Evolutionary conservation across 2,888 invertebrate genomes (phyloP), one percentile per base, ranked within the genome.

Genomic region (Volucella inanis): DNA sequence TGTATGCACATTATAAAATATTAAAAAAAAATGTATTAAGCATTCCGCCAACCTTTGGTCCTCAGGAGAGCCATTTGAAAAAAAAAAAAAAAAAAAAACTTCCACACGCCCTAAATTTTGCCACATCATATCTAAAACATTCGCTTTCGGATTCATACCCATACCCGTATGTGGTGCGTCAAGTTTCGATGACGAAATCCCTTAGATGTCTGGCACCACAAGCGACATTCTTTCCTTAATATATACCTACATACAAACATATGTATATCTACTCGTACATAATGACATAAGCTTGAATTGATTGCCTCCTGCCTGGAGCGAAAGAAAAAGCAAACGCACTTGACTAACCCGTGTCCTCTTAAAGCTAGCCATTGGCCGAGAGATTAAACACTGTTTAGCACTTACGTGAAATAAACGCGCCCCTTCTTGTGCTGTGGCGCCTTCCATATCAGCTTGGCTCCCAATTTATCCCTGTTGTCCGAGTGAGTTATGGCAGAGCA

Each of bases 341-440:
- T 59, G 49, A 22, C 31, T 31, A 31, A 31, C 31, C 18, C 15
- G 4, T 38, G 62, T 22, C 22, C 47, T 47, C n/a, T 38, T 49
- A 57, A 71, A 64, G 15, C 39, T 41, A 15, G 8, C 49, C 65
- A 59, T 54, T 71, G 52, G 43, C 15, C 43, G 31, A 6, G 0
- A 54, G 55, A 59, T 75, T 50, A 22, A 74, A 75, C 68, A 79
- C 64, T 47, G 39, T 78, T 70, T 64, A 72, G n/a, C 41, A 94
- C 96, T 95, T 93, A 96, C 96, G 96, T 96, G 90, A 97, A 97
- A 90, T 96, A 96, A 59, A 97, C 96, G 87, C 93, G 94, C 87
- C 96, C 96, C 10, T 92, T 92, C 68, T 93, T 92, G 88, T 95
- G 93, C 3, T 93, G 91, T 0, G 96, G 96, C 1, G 96, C 96